Conservation (phyloP, 53 echinoderm and acorn worm species). For the Apostichopus leukothele region DNA sequence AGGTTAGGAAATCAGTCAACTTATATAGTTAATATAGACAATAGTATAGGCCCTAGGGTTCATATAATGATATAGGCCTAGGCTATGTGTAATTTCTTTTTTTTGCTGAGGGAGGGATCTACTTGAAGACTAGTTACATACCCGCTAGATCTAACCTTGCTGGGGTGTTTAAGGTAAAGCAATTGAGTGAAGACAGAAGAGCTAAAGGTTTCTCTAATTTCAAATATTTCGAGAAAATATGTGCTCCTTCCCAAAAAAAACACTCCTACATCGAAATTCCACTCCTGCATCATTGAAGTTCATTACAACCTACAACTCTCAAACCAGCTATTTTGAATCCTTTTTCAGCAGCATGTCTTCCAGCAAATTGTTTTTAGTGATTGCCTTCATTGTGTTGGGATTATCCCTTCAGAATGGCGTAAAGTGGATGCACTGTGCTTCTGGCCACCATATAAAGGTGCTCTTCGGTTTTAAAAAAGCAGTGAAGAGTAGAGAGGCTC, state of each 20-base stretch:
- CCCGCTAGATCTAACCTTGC: not conserved
- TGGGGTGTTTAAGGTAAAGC: not conserved
- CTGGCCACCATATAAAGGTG: not conserved
- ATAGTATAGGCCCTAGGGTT: no score
- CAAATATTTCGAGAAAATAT: constrained; percentile 11
- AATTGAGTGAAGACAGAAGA: not conserved
- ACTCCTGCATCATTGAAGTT: not conserved
- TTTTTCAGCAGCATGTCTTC: no score
- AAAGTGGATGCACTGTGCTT: not conserved
- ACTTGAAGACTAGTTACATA: no score
- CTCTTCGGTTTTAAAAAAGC: not conserved
- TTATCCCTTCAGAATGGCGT: not conserved
- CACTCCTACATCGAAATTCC: not conserved
- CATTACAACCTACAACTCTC: no score
- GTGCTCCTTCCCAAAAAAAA: not conserved
- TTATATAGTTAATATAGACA: no score
- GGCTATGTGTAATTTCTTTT: no score
- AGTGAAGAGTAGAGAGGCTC: no score
- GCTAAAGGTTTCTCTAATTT: not conserved
- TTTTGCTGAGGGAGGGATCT: no score
- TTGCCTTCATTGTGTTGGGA: not conserved
- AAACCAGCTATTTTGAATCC: no score
- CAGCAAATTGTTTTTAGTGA: not conserved
- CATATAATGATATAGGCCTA: no score
- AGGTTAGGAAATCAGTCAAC: no score